Percentiles rank a stretch among this genome's conserved stretches.
These are phyloP conservation scores for Vidua macroura DNA, from an alignment of 2,113 vertebrate genomes.

Conservation along the genomic window DNA sequence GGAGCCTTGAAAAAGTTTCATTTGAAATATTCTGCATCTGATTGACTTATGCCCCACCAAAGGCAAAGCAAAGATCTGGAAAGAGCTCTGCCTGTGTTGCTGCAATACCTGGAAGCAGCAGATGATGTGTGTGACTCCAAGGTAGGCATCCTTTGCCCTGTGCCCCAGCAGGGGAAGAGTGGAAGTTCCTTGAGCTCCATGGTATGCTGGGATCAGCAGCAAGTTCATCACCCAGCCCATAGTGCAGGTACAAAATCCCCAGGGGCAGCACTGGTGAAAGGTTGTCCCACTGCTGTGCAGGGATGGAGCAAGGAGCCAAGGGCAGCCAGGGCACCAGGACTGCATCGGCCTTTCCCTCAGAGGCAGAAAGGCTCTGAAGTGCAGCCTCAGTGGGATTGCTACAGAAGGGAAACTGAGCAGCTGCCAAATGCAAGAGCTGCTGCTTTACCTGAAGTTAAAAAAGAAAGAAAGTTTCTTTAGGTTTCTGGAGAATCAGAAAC, in stretches of 20 bases:
- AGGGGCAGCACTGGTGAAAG: fast-evolving
- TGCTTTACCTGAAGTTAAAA: not conserved
- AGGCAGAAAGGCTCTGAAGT: not conserved
- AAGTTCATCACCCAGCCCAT: not conserved
- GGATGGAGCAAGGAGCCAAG: not conserved
- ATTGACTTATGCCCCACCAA: not conserved
- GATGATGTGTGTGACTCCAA: not conserved
- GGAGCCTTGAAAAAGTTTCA: not conserved
- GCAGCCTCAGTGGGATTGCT: not conserved
- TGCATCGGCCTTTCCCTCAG: not conserved
- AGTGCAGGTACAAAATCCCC: not conserved
- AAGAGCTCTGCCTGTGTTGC: not conserved
- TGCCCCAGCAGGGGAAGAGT: not conserved
- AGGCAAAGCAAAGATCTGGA: not conserved
- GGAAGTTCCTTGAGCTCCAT: not conserved
- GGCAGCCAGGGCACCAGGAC: not conserved
- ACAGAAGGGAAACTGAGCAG: not conserved
- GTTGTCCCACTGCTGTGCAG: not conserved
- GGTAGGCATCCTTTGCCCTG: not conserved
- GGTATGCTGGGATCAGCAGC: fast-evolving
- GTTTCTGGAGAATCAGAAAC: not conserved
- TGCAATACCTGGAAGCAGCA: not conserved
- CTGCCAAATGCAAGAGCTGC: not conserved
- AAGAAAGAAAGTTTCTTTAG: not conserved
- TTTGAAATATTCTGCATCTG: not conserved